Percentiles rank a stretch among this genome's conserved stretches.
Evolutionary conservation across 2,888 invertebrate species (phyloP).

Genomic region (Patella caerulea): DNA sequence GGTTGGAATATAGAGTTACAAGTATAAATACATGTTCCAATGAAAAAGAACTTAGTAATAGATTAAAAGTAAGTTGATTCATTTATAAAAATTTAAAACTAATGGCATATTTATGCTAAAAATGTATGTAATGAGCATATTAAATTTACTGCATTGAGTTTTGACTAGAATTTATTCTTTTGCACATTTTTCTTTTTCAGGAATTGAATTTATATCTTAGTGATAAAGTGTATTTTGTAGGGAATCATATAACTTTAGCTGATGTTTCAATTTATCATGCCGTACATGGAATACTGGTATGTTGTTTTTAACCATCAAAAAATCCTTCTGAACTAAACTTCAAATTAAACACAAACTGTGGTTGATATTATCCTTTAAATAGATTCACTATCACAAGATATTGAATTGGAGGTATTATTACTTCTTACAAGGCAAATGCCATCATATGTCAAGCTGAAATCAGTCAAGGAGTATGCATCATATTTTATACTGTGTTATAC

Average conservation of each 20-base stretch:
- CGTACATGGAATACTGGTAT: conserved; percentile 55
- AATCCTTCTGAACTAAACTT: not conserved
- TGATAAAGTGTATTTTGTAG: conserved; percentile 62
- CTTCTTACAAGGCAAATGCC: no score
- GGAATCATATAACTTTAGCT: conserved; percentile 53
- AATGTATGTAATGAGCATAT: not conserved
- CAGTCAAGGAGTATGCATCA: no score
- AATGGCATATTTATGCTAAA: not conserved
- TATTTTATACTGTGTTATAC: no score
- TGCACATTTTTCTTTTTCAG: conserved; percentile 43
- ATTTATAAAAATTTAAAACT: not conserved
- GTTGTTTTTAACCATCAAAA: conserved; percentile 29
- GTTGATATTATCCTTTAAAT: no score
- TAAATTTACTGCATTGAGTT: not conserved
- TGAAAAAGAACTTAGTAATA: conserved; percentile 38
- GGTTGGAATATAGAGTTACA: conserved; percentile 62
- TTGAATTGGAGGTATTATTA: no score
- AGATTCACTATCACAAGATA: no score
- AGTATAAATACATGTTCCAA: conserved; percentile 49
- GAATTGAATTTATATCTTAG: conserved; percentile 59
- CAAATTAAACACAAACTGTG: no score
- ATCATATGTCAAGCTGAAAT: no score
- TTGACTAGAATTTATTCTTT: not conserved
- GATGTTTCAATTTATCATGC: conserved; percentile 61
- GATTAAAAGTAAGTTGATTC: conserved; percentile 22